Percentiles rank a stretch among this genome's conserved stretches.
Evolutionary conservation across 2,888 invertebrate genomes (phyloP).

Genomic region (Agriotes lineatus): DNA sequence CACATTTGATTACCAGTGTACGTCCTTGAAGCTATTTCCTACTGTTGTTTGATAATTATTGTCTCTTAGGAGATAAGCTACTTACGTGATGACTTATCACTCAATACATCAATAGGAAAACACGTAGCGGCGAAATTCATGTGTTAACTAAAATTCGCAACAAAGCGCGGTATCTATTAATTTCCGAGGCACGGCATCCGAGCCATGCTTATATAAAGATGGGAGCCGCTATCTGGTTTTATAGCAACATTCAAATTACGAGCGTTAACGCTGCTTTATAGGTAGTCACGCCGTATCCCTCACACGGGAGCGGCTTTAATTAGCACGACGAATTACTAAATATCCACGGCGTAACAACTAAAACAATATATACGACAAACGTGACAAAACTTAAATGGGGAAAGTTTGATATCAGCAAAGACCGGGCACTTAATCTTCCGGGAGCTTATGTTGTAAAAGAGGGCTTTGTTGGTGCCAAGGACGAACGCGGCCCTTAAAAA

Average conservation of each 20-base stretch:
- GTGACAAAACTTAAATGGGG: conserved; percentile 1
- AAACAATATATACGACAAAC: conserved; percentile 11
- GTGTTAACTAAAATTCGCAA: background rate
- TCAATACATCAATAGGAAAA: no score
- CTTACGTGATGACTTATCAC: no score
- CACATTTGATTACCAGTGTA: no score
- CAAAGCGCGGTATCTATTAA: background rate
- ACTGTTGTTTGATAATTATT: no score
- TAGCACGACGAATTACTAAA: conserved; percentile 4
- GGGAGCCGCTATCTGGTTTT: conserved; percentile 5
- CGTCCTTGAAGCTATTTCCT: no score
- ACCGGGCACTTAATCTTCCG: background rate
- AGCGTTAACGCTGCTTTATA: conserved; percentile 5
- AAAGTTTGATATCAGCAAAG: background rate
- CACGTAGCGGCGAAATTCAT: background rate
- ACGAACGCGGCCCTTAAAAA: background rate
- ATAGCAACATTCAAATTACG: conserved; percentile 16
- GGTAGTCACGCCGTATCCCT: background rate
- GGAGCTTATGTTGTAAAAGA: background rate
- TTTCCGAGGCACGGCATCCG: background rate
- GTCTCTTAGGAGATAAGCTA: no score
- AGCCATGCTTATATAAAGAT: conserved; percentile 6
- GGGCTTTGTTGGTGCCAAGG: background rate
- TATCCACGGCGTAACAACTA: conserved; percentile 3
- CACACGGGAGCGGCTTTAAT: conserved; percentile 2